phyloP scores from a whole-genome alignment of 2,888 invertebrate genomes.

The Erebia aethiops region DNA sequence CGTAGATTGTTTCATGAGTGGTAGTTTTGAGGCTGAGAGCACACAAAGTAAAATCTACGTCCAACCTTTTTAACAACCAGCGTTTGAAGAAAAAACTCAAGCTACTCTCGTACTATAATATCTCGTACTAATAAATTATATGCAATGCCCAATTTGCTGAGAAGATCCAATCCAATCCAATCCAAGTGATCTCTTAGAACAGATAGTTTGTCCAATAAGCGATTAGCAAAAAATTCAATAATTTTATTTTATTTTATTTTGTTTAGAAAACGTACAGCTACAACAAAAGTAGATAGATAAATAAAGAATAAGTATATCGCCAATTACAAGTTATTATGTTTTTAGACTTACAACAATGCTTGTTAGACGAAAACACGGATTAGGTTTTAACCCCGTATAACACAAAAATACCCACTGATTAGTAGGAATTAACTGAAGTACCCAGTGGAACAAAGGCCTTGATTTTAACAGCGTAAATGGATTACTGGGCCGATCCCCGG shows the following conservation, averaged over 20 bases:
- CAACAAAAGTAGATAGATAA: too few species aligned
- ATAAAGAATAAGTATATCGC: too few species aligned
- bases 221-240: not conserved
- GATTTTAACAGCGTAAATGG: slow-evolving; percentile 64
- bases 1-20: too few species aligned
- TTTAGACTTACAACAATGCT: not conserved
- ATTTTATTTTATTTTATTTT: too few species aligned
- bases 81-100: not conserved
- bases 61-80: not conserved
- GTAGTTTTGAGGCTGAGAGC: not conserved
- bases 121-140: too few species aligned
- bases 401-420: slow-evolving; percentile 20
- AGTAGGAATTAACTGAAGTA: slow-evolving; percentile 18
- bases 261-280: too few species aligned
- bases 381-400: not conserved
- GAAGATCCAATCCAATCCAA: too few species aligned
- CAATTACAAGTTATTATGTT: too few species aligned
- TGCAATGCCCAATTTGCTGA: too few species aligned
- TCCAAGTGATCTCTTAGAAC: too few species aligned
- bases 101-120: not conserved
- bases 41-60: not conserved
- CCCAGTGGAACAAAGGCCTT: slow-evolving; percentile 18
- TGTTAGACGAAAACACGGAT: not conserved
- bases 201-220: too few species aligned
- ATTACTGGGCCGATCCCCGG: slow-evolving; percentile 58